phyloP scores from a whole-genome alignment of 2,113 vertebrate species.

The Triplophysa tibetana region DNA sequence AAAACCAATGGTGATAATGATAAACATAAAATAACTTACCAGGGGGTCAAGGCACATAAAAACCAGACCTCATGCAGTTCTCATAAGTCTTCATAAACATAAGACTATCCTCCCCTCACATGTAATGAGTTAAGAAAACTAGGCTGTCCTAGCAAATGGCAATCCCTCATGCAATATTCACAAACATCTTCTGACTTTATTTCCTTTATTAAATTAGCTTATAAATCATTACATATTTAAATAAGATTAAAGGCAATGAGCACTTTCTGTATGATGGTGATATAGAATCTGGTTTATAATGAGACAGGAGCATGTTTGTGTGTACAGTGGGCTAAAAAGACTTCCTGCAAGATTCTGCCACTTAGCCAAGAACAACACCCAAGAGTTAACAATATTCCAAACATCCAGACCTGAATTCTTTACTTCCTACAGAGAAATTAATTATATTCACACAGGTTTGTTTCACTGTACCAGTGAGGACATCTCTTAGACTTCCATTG shows the following conservation, averaged over 20 bases:
- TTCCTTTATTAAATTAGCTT: not conserved
- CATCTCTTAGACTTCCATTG: no score
- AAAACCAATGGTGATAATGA: not conserved
- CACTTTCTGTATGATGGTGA: constrained; percentile 38
- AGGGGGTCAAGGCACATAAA: not conserved
- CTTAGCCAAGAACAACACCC: constrained; percentile 44
- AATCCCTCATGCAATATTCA: not conserved
- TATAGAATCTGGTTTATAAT: constrained; percentile 32
- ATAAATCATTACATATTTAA: constrained; percentile 28
- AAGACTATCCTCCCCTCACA: not conserved
- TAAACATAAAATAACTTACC: not conserved
- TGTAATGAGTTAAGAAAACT: not conserved
- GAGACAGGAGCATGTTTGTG: constrained; percentile 41
- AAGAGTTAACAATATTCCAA: constrained; percentile 47
- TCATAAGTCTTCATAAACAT: not conserved
- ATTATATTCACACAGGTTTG: constrained; percentile 1
- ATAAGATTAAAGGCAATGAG: constrained; percentile 10
- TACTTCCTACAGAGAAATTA: constrained; percentile 20
- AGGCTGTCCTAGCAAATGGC: not conserved
- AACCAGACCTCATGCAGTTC: not conserved
- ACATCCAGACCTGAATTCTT: constrained; percentile 26
- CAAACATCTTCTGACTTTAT: not conserved
- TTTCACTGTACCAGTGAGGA: no score
- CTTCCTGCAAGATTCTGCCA: constrained; percentile 35
- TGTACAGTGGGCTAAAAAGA: constrained; percentile 32